phyloP scores from a whole-genome alignment of 2,888 invertebrate genomes.

The Dioctria linearis region DNA sequence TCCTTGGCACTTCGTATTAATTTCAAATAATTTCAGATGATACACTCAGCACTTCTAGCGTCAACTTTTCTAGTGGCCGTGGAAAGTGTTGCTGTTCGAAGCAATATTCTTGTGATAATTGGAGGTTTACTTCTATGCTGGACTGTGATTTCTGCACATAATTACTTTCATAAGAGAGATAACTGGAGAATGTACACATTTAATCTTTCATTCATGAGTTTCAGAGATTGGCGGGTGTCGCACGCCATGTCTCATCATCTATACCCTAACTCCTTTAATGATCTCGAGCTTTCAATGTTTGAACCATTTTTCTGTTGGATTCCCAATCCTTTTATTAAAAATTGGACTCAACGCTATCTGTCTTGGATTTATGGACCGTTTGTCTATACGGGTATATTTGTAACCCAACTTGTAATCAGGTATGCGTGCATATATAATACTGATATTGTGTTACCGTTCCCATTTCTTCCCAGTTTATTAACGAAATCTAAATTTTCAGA shows the following conservation, averaged over 20 bases:
- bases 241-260: slow-evolving; percentile 86
- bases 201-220: slow-evolving; percentile 77
- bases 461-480: not conserved
- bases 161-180: slow-evolving; percentile 83
- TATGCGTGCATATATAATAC: slow-evolving; percentile 58
- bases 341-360: slow-evolving; percentile 72
- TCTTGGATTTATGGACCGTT: slow-evolving; percentile 73
- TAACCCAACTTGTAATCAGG: slow-evolving; percentile 65
- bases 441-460: not conserved
- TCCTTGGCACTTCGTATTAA: not conserved
- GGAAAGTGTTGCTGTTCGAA: slow-evolving; percentile 66
- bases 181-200: slow-evolving; percentile 86
- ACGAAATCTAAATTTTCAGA: slow-evolving; percentile 60
- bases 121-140: slow-evolving; percentile 76
- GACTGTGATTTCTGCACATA: slow-evolving; percentile 78
- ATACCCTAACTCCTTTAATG: slow-evolving; percentile 83
- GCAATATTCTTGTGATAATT: slow-evolving; percentile 65
- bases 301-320: slow-evolving; percentile 80
- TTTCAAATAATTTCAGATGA: slow-evolving; percentile 62
- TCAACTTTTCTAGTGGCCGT: slow-evolving; percentile 68
- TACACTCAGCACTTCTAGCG: slow-evolving; percentile 69
- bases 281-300: slow-evolving; percentile 79
- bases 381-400: slow-evolving; percentile 65
- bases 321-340: slow-evolving; percentile 74
- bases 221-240: slow-evolving; percentile 81